Base-by-base conservation (phyloP, 2,888 invertebrate species). In the Eurytoma adleriae region DNA sequence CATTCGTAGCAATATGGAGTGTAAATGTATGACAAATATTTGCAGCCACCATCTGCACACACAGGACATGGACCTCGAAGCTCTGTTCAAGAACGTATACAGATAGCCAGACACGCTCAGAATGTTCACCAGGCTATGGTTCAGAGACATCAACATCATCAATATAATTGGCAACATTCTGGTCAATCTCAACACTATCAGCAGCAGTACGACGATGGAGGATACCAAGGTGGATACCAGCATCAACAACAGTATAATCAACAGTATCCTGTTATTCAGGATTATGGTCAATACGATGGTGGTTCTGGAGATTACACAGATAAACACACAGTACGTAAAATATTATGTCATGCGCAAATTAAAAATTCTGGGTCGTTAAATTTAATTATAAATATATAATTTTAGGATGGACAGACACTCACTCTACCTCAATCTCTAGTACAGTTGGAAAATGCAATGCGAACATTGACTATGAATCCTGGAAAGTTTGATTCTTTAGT, bases 401-500 rank as follows among this genome's bases (percentile, higher is more conserved):
- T 59, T 57, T 50, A 74, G 78, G 68, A 78, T 56, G 61, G 67
- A 30, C 79, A 70, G 57, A 10, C 67, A 24, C 14, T 16, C 20
- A 78, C 86, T 62, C 82, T 88, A 7, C 80, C 85, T 30, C 83
- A 82, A 40, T 85, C 85, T 5, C 83, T 93, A 80, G 90, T 91
- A 74, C 94, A 95, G 90, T 91, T 96, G 87, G 93, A 94, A 89
- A 94, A 94, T 80, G 94, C 95, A 74, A 95, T 96, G 92, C 93
- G 93, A 87, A 94, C 94, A 88, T 92, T 96, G 87, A 96, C 95
- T 86, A 93, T 94, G 88, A 95, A 95, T 92, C 96, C 96, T 69
- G 96, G 96, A 85, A 94, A 94, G 88, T 96, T 95, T 88, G 95
- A 95, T 89, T 92, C 93, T 85, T 91, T 95, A 80, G 93, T 95